Percentiles rank a stretch among this genome's conserved stretches.
phyloP scores from a whole-genome alignment of 2,113 vertebrate species.

The Clarias macrocephalus region DNA sequence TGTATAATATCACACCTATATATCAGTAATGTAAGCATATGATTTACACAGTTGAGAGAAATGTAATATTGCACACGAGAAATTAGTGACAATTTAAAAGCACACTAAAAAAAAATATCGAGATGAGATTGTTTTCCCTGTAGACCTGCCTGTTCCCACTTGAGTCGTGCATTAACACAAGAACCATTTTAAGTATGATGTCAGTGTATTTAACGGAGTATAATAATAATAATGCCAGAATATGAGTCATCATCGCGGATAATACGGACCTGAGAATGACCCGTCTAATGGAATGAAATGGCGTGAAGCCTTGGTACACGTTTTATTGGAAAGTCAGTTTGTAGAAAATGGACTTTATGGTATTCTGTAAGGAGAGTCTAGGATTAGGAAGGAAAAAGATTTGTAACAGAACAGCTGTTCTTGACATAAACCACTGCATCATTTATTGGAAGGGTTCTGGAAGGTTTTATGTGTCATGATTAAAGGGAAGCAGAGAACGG shows the following conservation, averaged over 20 bases:
- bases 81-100: not conserved
- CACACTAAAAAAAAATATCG: not conserved
- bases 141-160: not conserved
- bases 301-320: not conserved
- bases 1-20: not conserved
- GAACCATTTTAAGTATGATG: not conserved
- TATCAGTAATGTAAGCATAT: not conserved
- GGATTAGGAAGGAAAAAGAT: not conserved
- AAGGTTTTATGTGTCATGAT: slow-evolving; percentile 12
- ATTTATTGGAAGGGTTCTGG: slow-evolving; percentile 7
- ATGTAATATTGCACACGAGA: not conserved
- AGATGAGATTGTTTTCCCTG: not conserved
- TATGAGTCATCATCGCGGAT: not conserved
- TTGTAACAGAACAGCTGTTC: slow-evolving; percentile 13
- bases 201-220: not conserved
- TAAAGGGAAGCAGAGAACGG: not conserved
- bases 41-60: not conserved
- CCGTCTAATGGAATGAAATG: not conserved
- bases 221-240: not conserved
- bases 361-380: not conserved
- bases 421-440: slow-evolving; percentile 20
- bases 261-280: not conserved
- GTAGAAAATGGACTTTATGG: not conserved
- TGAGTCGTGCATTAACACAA: not conserved
- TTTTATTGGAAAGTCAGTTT: not conserved